These are phyloP conservation scores for Nebria brevicollis DNA, from an alignment of 2,888 invertebrate species.

Conservation along the genomic window DNA sequence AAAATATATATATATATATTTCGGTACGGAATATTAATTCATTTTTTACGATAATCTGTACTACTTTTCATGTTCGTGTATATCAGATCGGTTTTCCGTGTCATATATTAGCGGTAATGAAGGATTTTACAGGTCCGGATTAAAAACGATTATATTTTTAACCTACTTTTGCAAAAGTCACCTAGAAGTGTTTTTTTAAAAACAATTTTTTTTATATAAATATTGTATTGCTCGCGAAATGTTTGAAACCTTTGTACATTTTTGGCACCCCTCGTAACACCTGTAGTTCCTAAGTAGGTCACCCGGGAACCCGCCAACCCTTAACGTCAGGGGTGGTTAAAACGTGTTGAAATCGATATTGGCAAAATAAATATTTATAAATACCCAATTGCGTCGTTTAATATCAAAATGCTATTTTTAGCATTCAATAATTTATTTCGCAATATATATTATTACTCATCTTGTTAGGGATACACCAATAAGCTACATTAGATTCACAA, in stretches of 20 bases:
- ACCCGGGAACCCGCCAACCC: constrained; percentile 37
- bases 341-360: constrained; percentile 34
- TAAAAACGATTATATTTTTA: neutral
- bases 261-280: constrained; percentile 36
- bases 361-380: neutral
- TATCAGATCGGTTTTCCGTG: constrained; percentile 10
- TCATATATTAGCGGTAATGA: constrained; percentile 10
- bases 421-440: neutral
- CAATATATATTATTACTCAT: neutral
- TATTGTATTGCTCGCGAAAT: neutral
- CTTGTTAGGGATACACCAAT: too few species aligned
- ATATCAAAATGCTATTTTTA: neutral
- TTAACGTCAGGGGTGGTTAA: constrained; percentile 38
- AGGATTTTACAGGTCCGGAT: neutral
- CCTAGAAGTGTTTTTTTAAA: neutral
- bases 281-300: constrained; percentile 43
- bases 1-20: too few species aligned
- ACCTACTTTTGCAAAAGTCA: neutral
- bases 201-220: too few species aligned
- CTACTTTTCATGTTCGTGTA: neutral
- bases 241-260: neutral
- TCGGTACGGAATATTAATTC: neutral
- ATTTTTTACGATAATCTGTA: neutral
- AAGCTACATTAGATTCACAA: too few species aligned
- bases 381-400: neutral